phyloP scores from a whole-genome alignment of 2,797 vertebrate species.

The Amniataba percoides region DNA sequence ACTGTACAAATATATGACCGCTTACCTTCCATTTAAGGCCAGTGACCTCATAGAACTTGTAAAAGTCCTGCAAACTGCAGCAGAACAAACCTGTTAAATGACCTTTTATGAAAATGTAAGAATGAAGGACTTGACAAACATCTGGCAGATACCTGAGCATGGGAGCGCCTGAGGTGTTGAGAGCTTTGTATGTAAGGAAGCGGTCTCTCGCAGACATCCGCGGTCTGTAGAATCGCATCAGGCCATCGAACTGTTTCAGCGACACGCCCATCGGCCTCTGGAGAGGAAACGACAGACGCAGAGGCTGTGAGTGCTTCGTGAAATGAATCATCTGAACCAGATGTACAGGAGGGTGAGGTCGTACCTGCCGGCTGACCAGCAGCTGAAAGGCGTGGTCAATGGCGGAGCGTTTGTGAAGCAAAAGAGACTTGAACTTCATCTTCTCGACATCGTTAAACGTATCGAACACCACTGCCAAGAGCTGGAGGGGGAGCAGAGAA shows the following conservation, averaged over 20 bases:
- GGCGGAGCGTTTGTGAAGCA: slow-evolving; percentile 95
- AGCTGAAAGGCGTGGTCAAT: slow-evolving; percentile 93
- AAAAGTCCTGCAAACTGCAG: slow-evolving; percentile 93
- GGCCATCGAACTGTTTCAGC: slow-evolving; percentile 95
- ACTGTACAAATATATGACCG: background rate
- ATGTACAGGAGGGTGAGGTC: background rate
- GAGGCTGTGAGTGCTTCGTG: background rate
- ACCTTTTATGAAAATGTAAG: background rate
- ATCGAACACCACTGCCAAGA: slow-evolving; percentile 97
- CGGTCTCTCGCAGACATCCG: slow-evolving; percentile 92
- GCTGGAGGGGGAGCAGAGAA: slow-evolving; percentile 79
- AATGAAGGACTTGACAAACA: background rate
- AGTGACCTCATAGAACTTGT: slow-evolving; percentile 96
- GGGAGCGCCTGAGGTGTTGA: slow-evolving; percentile 89
- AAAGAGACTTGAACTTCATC: slow-evolving; percentile 96
- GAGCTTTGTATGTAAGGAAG: slow-evolving; percentile 95
- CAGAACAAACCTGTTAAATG: slow-evolving; percentile 40
- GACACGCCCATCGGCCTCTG: slow-evolving; percentile 92
- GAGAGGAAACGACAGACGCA: slow-evolving; percentile 14
- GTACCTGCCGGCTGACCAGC: slow-evolving; percentile 93
- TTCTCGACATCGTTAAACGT: slow-evolving; percentile 98
- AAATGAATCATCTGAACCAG: background rate
- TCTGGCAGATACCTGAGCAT: slow-evolving; percentile 87
- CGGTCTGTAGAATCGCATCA: slow-evolving; percentile 96
- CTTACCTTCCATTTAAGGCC: slow-evolving; percentile 97